Evolutionary conservation across 2,888 invertebrate genomes (phyloP).

Genomic region (Drosophila parthenogenetica): DNA sequence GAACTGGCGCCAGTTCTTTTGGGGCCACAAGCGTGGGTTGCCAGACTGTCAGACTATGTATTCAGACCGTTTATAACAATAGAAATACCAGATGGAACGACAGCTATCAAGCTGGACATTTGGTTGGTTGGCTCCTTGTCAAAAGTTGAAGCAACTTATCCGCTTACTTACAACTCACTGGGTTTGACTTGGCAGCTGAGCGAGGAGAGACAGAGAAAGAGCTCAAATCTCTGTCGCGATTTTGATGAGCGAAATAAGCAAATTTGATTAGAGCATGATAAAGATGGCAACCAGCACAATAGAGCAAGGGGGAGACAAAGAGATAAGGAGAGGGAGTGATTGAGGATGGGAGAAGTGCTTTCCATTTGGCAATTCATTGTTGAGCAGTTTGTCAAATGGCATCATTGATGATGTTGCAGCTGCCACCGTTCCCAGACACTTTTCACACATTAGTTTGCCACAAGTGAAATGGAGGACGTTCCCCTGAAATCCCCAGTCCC

Average conservation of each 20-base stretch:
- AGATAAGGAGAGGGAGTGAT: not conserved
- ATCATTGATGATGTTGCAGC: slow-evolving; percentile 62
- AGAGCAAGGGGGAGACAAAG: not conserved
- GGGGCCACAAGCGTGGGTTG: slow-evolving; percentile 44
- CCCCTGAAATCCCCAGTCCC: not conserved
- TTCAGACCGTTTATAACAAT: slow-evolving; percentile 46
- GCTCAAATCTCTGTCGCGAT: slow-evolving; percentile 54
- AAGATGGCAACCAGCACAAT: not conserved
- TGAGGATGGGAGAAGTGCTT: not conserved
- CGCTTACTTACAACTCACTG: slow-evolving; percentile 75
- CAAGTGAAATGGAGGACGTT: slow-evolving; percentile 29
- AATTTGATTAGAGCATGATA: slow-evolving; percentile 46
- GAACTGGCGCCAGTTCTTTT: slow-evolving; percentile 65
- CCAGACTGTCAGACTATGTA: slow-evolving; percentile 19
- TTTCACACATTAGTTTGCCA: slow-evolving; percentile 56
- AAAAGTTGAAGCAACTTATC: slow-evolving; percentile 62
- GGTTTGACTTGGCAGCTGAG: slow-evolving; percentile 46
- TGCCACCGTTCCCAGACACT: slow-evolving; percentile 62
- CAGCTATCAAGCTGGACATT: slow-evolving; percentile 51
- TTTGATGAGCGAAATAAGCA: slow-evolving; percentile 53
- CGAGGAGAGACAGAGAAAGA: not conserved
- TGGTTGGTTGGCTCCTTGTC: slow-evolving; percentile 42
- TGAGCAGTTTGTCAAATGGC: slow-evolving; percentile 56
- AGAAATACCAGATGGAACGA: slow-evolving; percentile 41
- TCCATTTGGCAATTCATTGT: slow-evolving; percentile 50